Conservation (phyloP, 2,888 invertebrate genomes). For the Drosophila rellima region DNA sequence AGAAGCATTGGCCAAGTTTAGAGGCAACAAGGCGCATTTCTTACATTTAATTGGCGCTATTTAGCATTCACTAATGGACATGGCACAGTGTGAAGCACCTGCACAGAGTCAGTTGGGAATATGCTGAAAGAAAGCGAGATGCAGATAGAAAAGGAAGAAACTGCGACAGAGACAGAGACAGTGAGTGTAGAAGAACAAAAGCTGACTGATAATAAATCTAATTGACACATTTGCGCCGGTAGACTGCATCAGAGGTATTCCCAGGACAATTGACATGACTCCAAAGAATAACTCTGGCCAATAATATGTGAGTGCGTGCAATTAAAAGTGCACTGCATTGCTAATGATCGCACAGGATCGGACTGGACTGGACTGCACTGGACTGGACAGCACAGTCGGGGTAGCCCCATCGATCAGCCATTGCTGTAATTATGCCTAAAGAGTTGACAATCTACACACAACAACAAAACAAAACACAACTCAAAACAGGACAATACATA, state of each 20-base stretch:
- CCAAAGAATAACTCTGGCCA: slow-evolving; percentile 40
- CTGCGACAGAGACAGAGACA: slow-evolving; percentile 9
- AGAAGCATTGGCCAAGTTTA: slow-evolving; percentile 20
- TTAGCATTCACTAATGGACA: slow-evolving; percentile 80
- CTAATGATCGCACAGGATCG: slow-evolving; percentile 56
- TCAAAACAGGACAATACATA: slow-evolving; percentile 60
- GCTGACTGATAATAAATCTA: slow-evolving; percentile 85
- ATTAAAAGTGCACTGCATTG: slow-evolving; percentile 69
- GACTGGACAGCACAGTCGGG: neutral
- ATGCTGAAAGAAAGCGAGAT: slow-evolving; percentile 7
- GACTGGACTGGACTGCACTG: neutral
- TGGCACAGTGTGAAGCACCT: slow-evolving; percentile 72
- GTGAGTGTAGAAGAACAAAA: slow-evolving; percentile 48
- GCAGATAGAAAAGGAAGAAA: slow-evolving; percentile 21
- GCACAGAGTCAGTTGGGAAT: slow-evolving; percentile 26
- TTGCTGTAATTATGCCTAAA: slow-evolving; percentile 73
- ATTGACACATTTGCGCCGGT: slow-evolving; percentile 85
- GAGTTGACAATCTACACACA: slow-evolving; percentile 73
- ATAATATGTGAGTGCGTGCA: slow-evolving; percentile 70
- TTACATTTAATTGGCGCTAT: slow-evolving; percentile 74
- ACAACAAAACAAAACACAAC: slow-evolving; percentile 11
- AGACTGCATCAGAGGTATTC: slow-evolving; percentile 49
- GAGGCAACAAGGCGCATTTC: slow-evolving; percentile 65
- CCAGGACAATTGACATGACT: slow-evolving; percentile 65
- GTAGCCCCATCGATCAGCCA: slow-evolving; percentile 54